These are phyloP conservation scores for Morone saxatilis DNA, from an alignment of 2,113 vertebrate genomes.

Conservation along the genomic window DNA sequence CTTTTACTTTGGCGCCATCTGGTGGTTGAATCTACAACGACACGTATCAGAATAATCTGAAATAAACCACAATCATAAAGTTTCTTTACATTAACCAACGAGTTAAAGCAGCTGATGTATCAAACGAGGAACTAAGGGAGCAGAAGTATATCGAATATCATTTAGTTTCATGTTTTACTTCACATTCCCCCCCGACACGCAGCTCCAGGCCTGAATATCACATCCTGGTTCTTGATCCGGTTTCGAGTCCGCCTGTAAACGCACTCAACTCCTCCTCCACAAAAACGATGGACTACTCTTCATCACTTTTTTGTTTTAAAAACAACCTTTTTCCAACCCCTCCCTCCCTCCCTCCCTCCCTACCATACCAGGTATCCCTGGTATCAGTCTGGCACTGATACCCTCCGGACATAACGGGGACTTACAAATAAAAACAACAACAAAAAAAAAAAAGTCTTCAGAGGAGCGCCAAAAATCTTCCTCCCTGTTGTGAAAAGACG, in stretches of 20 bases:
- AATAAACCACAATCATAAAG: no score
- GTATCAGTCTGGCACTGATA: conserved; percentile 86
- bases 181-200: no score
- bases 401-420: conserved; percentile 41
- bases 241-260: conserved; percentile 8
- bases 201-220: not conserved
- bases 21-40: no score
- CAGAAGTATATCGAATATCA: no score
- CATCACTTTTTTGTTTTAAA: not conserved
- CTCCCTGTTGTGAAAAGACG: conserved; percentile 58
- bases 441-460: conserved; percentile 17
- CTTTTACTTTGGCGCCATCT: no score
- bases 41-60: no score
- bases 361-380: conserved; percentile 47
- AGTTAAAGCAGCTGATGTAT: no score
- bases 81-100: no score
- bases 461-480: conserved; percentile 55
- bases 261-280: not conserved
- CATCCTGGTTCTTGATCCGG: not conserved
- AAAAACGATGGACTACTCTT: conserved; percentile 1
- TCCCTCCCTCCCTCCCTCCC: conserved; percentile 1
- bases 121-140: no score
- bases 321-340: not conserved
- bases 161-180: no score
- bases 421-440: conserved; percentile 5